These are phyloP conservation scores for Salarias fasciatus DNA, from an alignment of 2,797 vertebrate species.

Conservation along the genomic window DNA sequence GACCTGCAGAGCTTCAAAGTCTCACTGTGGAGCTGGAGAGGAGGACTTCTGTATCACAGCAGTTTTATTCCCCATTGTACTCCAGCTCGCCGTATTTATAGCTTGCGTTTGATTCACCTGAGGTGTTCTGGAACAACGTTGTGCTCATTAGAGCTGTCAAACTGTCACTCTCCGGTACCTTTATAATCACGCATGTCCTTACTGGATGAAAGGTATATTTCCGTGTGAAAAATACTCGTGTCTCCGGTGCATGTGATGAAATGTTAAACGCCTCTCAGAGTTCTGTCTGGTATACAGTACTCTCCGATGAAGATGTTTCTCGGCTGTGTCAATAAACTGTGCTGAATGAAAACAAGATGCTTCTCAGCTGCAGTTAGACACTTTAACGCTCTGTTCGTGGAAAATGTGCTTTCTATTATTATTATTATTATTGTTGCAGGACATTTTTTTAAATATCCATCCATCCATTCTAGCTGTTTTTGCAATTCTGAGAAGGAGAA, in stretches of 20 bases:
- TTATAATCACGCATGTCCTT: background rate
- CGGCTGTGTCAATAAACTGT: background rate
- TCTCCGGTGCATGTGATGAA: conserved; percentile 8
- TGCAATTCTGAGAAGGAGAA: no score
- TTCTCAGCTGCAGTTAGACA: no score
- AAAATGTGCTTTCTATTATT: no score
- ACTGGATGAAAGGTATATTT: conserved; percentile 13
- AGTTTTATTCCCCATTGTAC: conserved; percentile 11
- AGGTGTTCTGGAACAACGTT: conserved; percentile 25
- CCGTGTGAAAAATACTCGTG: conserved; percentile 2
- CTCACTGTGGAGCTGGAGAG: conserved; percentile 15
- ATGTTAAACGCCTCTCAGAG: background rate
- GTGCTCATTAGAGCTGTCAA: conserved; percentile 34
- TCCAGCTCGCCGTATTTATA: conserved; percentile 18
- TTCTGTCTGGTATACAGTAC: background rate
- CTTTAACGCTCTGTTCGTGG: no score
- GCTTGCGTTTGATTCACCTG: conserved; percentile 23
- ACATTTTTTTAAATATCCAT: no score
- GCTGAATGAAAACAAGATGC: conserved; percentile 6
- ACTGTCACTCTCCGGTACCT: conserved; percentile 15
- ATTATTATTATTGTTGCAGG: no score
- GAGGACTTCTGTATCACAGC: conserved; percentile 28
- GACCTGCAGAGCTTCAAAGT: conserved; percentile 30
- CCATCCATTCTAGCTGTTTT: no score
- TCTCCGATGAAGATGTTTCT: background rate